Percentiles rank a stretch among this genome's conserved stretches.
phyloP scores from a whole-genome alignment of 2,888 invertebrate species.

The Pseudolycoriella hygida region DNA sequence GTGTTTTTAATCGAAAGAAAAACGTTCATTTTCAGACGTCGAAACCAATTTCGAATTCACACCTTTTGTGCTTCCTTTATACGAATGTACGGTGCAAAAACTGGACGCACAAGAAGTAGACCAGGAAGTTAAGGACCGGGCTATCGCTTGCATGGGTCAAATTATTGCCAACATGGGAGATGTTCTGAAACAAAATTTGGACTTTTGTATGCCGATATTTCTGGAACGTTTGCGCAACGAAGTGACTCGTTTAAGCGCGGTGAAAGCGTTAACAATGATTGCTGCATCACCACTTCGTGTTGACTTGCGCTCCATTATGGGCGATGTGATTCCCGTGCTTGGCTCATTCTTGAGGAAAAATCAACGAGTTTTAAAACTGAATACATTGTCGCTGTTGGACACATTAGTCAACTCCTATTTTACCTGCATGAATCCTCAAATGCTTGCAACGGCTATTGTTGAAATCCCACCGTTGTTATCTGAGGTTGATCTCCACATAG shows the following conservation, averaged over 20 bases:
- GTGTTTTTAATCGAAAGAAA: too few species aligned
- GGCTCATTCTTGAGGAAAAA: slow-evolving; percentile 93
- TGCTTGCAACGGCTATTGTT: slow-evolving; percentile 53
- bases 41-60: slow-evolving; percentile 50
- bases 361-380: slow-evolving; percentile 82
- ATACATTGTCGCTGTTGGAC: slow-evolving; percentile 76
- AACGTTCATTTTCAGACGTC: slow-evolving; percentile 17
- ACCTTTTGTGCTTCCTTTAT: slow-evolving; percentile 63
- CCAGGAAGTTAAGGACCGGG: slow-evolving; percentile 97
- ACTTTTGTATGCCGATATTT: slow-evolving; percentile 81
- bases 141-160: slow-evolving; percentile 93
- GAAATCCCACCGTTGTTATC: slow-evolving; percentile 83
- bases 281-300: slow-evolving; percentile 79
- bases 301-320: slow-evolving; percentile 62
- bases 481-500: slow-evolving; percentile 92
- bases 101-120: slow-evolving; percentile 92
- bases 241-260: slow-evolving; percentile 89
- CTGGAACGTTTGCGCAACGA: slow-evolving; percentile 90
- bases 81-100: slow-evolving; percentile 67
- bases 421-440: slow-evolving; percentile 38
- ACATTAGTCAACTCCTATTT: slow-evolving; percentile 82
- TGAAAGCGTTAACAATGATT: slow-evolving; percentile 88
- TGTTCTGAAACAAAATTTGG: slow-evolving; percentile 58
- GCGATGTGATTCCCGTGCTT: slow-evolving; percentile 78
- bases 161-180: slow-evolving; percentile 86